Evolutionary conservation across 2,888 invertebrate genomes (phyloP), one percentile per base, ranked within the genome.

Genomic region (Prosapia bicincta): DNA sequence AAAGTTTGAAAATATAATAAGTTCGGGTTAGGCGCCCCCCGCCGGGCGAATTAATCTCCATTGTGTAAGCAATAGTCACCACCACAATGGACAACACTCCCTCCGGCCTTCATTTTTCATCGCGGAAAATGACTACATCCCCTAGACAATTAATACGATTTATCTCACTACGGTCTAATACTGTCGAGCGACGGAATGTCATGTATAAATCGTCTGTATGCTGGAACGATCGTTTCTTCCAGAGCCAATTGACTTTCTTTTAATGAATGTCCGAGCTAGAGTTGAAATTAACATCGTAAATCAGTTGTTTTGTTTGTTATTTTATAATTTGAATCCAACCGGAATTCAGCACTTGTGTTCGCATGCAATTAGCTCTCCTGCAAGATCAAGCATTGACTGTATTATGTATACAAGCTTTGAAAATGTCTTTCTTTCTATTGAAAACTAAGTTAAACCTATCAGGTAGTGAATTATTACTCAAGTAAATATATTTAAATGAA

Each of bases 1-100:
- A 76, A 76, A 74, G 74, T 76, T 76, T 76, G 66, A 76, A 76
- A 74, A 76, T 74, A 74, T 76, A 76, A 76, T 76, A 73, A 69
- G 71, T 28, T 26, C n/a, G 38, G 65, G 54, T 26, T 25, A 24
- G 26, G n/a, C 28, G 67, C 72, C 72, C 72, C 72, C 72, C 28
- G 72, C 66, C 66, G 66, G 3, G 54, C 54, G 54, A 54, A 54
- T 54, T 54, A 54, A 54, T 54, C 54, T 10, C 54, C 54, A 54
- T 54, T 54, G 54, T 54, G 20, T 54, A 54, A 38, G 76, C 66
- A 26, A 38, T 38, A 43, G 24, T 23, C 24, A 30, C 70, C 20
- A 70, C 76, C 76, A 73, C 73, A 73, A 76, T 70, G 38, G 76
- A 66, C 69, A 67, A 69, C 72, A 69, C n/a, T n/a, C 72, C 72